A percentile compares a stretch with the other conserved stretches of the same genome.
phyloP scores from a whole-genome alignment of 2,113 vertebrate species.

The Apteryx owenii region DNA sequence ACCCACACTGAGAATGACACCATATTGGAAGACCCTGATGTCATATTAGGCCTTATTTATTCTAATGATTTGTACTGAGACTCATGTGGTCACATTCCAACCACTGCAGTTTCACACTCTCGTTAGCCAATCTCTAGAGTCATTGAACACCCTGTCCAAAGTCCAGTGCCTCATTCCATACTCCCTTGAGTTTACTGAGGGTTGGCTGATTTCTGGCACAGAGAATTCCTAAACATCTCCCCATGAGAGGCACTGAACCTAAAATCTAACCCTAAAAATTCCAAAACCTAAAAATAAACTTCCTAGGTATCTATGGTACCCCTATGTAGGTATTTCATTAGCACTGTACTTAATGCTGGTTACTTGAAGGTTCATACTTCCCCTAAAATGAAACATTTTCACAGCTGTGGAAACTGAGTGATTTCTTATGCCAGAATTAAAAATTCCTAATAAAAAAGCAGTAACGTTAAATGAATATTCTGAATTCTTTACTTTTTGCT shows the following conservation, averaged over 20 bases:
- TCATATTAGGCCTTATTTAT: not conserved
- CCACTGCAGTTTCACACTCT: not conserved
- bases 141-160: not conserved
- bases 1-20: fast-evolving
- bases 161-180: fast-evolving
- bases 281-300: not conserved
- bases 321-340: not conserved
- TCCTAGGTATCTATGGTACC: not conserved
- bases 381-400: not conserved
- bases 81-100: fast-evolving
- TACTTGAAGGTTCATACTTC: not conserved
- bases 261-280: not conserved
- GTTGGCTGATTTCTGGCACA: not conserved
- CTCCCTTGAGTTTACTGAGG: not conserved
- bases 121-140: not conserved
- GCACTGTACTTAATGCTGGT: not conserved
- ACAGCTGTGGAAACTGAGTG: not conserved
- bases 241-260: not conserved
- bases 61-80: not conserved
- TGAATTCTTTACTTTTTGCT: not conserved
- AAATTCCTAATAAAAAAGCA: not conserved
- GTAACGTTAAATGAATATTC: not conserved
- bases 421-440: not conserved
- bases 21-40: not conserved
- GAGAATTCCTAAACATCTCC: not conserved